These are phyloP conservation scores for Paracanthobrama guichenoti DNA, from an alignment of 2,113 vertebrate species.

Conservation along the genomic window DNA sequence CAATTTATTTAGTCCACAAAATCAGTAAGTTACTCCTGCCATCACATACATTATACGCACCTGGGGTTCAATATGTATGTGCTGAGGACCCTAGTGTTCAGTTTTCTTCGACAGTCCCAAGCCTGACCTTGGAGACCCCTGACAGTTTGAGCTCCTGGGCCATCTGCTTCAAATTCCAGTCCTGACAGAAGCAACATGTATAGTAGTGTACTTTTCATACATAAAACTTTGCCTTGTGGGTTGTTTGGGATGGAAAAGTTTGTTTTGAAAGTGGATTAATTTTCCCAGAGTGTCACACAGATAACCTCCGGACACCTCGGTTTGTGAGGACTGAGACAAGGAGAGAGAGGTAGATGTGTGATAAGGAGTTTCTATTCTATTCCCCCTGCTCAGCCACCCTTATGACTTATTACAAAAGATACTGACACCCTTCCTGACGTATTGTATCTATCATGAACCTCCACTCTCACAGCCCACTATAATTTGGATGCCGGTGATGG, in stretches of 20 bases:
- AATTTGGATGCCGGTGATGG: conserved; percentile 56
- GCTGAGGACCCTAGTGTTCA: neutral
- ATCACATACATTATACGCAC: neutral
- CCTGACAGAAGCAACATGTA: neutral
- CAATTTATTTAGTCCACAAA: neutral
- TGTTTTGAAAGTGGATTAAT: conserved; percentile 43
- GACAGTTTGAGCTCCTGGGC: neutral
- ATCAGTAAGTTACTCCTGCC: neutral
- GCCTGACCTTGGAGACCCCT: neutral
- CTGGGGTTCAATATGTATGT: neutral
- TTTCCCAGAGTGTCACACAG: conserved; percentile 32
- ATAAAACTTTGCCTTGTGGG: neutral
- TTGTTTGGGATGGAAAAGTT: conserved; percentile 9
- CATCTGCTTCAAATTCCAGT: neutral
- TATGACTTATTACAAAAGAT: conserved; percentile 65
- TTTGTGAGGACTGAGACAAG: conserved; percentile 49
- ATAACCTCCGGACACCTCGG: conserved; percentile 26
- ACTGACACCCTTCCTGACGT: conserved; percentile 65
- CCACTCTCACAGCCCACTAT: conserved; percentile 58
- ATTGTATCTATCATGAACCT: conserved; percentile 66
- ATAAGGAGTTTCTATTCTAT: conserved; percentile 68
- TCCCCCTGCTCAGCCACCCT: conserved; percentile 64
- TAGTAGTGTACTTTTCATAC: neutral
- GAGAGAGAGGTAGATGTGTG: conserved; percentile 61
- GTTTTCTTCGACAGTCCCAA: neutral